Evolutionary conservation across 2,113 vertebrate genomes (phyloP).

Genomic region (Trogon melanurus): DNA sequence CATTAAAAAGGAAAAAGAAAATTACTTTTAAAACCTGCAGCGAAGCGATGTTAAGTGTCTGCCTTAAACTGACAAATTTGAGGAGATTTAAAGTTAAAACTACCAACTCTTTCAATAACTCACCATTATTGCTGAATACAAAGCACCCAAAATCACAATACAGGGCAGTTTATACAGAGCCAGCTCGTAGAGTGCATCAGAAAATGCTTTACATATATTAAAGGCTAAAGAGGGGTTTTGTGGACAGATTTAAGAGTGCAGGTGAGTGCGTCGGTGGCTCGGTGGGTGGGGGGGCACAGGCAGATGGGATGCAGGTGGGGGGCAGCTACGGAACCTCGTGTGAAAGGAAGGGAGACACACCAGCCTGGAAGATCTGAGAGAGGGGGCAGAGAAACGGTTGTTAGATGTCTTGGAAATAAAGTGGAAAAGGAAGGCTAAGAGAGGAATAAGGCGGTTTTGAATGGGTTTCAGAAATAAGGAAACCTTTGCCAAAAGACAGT

Average conservation of each 20-base stretch:
- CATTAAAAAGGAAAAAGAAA: constrained; percentile 64
- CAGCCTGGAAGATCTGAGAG: neutral
- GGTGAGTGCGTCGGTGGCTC: neutral
- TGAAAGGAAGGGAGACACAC: neutral
- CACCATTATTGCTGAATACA: constrained; percentile 29
- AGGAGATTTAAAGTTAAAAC: constrained; percentile 63
- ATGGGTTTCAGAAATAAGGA: neutral
- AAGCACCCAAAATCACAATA: constrained; percentile 20
- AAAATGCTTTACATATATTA: neutral
- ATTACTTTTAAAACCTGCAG: constrained; percentile 59
- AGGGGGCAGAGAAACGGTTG: neutral
- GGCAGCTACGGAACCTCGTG: neutral
- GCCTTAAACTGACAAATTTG: constrained; percentile 62
- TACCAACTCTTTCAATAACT: constrained; percentile 57
- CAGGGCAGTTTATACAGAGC: neutral
- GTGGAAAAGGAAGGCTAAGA: neutral
- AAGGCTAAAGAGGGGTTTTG: neutral
- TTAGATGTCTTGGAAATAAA: neutral
- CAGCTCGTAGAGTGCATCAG: neutral
- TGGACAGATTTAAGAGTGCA: neutral
- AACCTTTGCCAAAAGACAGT: constrained; percentile 47
- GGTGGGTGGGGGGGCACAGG: neutral
- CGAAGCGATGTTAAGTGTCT: constrained; percentile 58
- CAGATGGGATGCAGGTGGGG: constrained; percentile 19
- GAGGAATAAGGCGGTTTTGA: neutral